Percentiles rank a stretch among this genome's conserved stretches.
Evolutionary conservation across 2,888 invertebrate species (phyloP).

Genomic region (Cynaeus angustus): DNA sequence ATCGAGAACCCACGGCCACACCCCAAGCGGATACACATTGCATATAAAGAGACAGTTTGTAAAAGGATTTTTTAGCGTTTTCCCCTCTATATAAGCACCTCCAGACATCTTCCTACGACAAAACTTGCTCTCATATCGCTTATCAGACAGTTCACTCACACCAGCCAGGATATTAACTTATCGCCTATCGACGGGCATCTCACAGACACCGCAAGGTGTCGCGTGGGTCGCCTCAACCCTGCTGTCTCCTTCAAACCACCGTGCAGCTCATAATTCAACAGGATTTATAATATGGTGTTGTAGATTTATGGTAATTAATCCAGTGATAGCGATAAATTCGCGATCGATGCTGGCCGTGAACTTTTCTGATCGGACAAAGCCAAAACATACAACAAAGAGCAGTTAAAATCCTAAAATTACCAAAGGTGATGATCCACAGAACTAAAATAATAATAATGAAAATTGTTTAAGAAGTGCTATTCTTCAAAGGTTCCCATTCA

Average conservation of each 20-base stretch:
- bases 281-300: constrained; percentile 53
- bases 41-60: constrained; percentile 14
- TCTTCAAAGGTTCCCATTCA: constrained; percentile 36
- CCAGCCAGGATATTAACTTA: constrained; percentile 59
- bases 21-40: constrained; percentile 11
- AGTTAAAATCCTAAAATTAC: background rate
- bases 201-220: constrained; percentile 57
- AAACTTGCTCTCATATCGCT: constrained; percentile 50
- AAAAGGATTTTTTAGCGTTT: constrained; percentile 23
- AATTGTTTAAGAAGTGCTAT: constrained; percentile 23
- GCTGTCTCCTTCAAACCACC: constrained; percentile 44
- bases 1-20: constrained; percentile 26
- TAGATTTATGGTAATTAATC: constrained; percentile 57
- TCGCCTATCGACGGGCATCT: constrained; percentile 57
- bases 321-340: constrained; percentile 51
- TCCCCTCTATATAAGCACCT: constrained; percentile 46
- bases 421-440: constrained; percentile 13
- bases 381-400: constrained; percentile 11
- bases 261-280: constrained; percentile 41
- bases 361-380: constrained; percentile 12
- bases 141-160: constrained; percentile 56
- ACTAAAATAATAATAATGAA: constrained; percentile 27
- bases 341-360: constrained; percentile 32
- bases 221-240: constrained; percentile 56
- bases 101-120: constrained; percentile 45